Base-by-base conservation (phyloP, 2,888 invertebrate species). In the Mycalesis mineus region DNA sequence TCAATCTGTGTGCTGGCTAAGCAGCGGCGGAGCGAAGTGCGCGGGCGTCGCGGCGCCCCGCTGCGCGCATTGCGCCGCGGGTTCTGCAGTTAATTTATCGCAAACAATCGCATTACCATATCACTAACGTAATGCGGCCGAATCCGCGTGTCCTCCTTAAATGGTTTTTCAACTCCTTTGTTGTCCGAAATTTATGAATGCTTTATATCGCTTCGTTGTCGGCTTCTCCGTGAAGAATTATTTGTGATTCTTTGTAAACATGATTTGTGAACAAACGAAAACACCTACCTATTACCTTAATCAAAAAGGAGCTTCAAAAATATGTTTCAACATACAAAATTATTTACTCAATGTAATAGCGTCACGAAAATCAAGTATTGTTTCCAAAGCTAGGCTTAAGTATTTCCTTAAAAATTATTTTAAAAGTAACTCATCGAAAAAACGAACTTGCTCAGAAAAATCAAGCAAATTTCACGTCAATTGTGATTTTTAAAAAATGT, bases 81-180 rank as follows among this genome's bases (percentile, higher is more conserved):
- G 74, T 73, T 74, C 74, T 68, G 74, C 77, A 73, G 75, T 80
- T 86, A 88, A 88, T 88, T 65, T 65, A 65, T 65, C 62, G 62
- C 64, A 60, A 82, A 88, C 87, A 88, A 86, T 84, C 86, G 84
- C 87, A 88, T 89, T 88, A 89, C 84, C 88, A 88, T 88, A 88
- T 84, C 84, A 84, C 84, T 84, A 85, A 85, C 82, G 83, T 83
- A 83, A 88, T 80, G 82, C 82, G 79, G 77, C 74, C 78, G 81
- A 79, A 84, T 82, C 81, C 78, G 79, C 71, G 77, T 80, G 77
- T 85, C 79, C 73, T 71, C 84, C 86, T 86, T 88, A 88, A 88
- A 88, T 82, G 86, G 82, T 83, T 80, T 82, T 80, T 80, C 78
- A 78, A 82, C 74, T 77, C 87, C 82, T 88, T 89, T 89, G 88